These are phyloP conservation scores for Pocillopora grandis DNA, from an alignment of 92 coral and sea anemone genomes.

Conservation along the genomic window DNA sequence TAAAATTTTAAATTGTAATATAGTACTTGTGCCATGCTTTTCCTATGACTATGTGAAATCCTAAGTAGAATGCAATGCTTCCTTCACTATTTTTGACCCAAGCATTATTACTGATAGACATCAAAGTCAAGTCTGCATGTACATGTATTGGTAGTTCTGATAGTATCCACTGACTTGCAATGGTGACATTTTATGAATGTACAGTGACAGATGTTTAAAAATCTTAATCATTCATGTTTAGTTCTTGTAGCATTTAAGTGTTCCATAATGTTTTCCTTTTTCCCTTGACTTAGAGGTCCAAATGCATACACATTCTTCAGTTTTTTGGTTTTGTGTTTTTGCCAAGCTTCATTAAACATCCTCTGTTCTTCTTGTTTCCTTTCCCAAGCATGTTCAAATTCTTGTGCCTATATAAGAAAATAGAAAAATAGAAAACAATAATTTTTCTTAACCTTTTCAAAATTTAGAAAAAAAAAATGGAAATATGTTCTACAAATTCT, in stretches of 20 bases:
- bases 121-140: too few species aligned
- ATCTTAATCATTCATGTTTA: conserved; percentile 28
- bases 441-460: too few species aligned
- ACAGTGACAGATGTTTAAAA: neutral
- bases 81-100: too few species aligned
- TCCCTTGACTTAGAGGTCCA: conserved; percentile 37
- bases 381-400: conserved; percentile 64
- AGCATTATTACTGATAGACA: too few species aligned
- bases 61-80: too few species aligned
- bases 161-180: too few species aligned
- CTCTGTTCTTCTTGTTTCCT: conserved; percentile 62
- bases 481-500: neutral
- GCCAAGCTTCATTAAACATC: conserved; percentile 44
- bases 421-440: too few species aligned
- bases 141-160: too few species aligned
- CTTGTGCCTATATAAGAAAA: conserved; percentile 44
- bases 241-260: conserved; percentile 83
- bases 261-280: conserved; percentile 70
- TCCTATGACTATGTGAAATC: too few species aligned
- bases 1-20: too few species aligned
- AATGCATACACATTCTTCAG: conserved; percentile 69
- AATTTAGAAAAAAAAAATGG: too few species aligned
- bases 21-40: too few species aligned
- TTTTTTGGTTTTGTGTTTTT: conserved; percentile 58
- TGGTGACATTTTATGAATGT: neutral